Base-by-base conservation (phyloP, 2,888 invertebrate species). In the Pinctada fucata region DNA sequence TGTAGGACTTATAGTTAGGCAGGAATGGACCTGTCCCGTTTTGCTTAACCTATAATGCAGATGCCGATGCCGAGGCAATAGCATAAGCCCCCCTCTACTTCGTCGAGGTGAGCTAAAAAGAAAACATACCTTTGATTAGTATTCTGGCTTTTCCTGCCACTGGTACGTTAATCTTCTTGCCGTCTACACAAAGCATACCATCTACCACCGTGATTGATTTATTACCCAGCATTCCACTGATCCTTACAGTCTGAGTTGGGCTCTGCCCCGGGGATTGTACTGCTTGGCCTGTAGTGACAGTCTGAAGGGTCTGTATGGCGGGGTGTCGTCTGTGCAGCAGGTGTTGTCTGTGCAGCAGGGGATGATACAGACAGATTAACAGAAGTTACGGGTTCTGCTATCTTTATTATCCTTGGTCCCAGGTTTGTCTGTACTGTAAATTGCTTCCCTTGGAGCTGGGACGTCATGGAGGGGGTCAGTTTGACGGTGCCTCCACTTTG, bases 81-180 rank as follows among this genome's bases (percentile, higher is more conserved):
- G 31, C 31, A 31, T 31, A 31, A 31, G 31, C 31, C 31, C 31
- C 31, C 31, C 31, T 31, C 31, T 31, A 31, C 31, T 31, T 31
- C 31, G 31, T 31, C 31, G 31, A 31, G 31, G 31, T 31, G 31
- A 31, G 31, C 31, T 31, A 31, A 31, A 31, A 31, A 31, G 31
- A 31, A 31, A 31, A 31, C 31, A 31, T 45, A 74, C 80, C 80
- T 72, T 72, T 48, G 65, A 78, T 78, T 6, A 80, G 64, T 13
- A 80, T 78, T 45, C 67, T 77, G 47, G 80, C 78, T 68, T 77
- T 78, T 3, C 79, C 79, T n/a, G 69, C 58, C 48, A 78, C 70
- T 3, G 77, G 77, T 47, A 77, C 64, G 3, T 73, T 71, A n/a
- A 76, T 72, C 10, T 64, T 58, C 58, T 80, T 74, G 3, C 80